These are phyloP conservation scores for Ectropis grisescens DNA, from an alignment of 1,140 invertebrate species.

Conservation along the genomic window DNA sequence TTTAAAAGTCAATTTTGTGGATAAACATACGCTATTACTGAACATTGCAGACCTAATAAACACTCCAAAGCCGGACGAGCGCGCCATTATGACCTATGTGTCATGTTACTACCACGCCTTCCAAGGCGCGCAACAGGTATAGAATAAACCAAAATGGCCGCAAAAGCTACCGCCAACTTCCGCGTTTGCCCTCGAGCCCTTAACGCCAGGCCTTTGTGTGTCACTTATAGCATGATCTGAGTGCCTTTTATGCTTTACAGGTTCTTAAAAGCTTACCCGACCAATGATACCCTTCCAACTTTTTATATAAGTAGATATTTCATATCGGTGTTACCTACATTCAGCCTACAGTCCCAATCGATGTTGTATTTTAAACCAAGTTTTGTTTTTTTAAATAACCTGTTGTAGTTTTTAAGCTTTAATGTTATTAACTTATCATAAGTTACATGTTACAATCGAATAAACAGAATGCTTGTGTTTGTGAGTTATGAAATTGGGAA, in stretches of 20 bases:
- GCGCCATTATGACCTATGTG: conserved; percentile 98
- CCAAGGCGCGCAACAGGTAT: conserved; percentile 97
- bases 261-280: not conserved
- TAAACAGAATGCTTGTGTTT: not conserved
- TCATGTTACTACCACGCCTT: conserved; percentile 99
- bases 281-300: too few relatives aligned
- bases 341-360: too few relatives aligned
- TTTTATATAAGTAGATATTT: too few relatives aligned
- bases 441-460: not conserved
- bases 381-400: too few relatives aligned
- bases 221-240: conserved; percentile 59
- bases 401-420: too few relatives aligned
- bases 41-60: conserved; percentile 93
- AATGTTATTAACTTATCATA: conserved; percentile 10
- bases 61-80: conserved; percentile 97
- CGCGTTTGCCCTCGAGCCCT: conserved; percentile 28
- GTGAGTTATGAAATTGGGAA: too few relatives aligned
- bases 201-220: conserved; percentile 58
- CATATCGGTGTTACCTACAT: too few relatives aligned
- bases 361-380: too few relatives aligned
- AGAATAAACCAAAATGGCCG: conserved; percentile 26
- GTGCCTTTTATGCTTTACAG: conserved; percentile 21
- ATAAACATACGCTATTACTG: conserved; percentile 9
- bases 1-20: too few relatives aligned
- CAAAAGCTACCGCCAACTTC: conserved; percentile 22